Conservation (phyloP, 2,888 invertebrate species). For the Penaeus monodon region DNA sequence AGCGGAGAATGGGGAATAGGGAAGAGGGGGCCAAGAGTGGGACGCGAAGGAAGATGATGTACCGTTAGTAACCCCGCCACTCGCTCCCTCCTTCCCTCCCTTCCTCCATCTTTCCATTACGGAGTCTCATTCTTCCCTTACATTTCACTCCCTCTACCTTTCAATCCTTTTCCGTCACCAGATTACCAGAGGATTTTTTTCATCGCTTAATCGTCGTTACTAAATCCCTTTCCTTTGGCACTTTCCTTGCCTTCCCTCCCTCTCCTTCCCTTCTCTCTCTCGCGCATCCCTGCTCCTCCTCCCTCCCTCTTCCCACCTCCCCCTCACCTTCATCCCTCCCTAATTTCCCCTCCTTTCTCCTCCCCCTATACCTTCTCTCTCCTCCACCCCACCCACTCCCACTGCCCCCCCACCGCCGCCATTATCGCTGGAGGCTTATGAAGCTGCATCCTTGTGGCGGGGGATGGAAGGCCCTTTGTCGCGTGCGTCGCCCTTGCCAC, state of each 20-base stretch:
- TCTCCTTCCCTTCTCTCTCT: background rate
- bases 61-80: background rate
- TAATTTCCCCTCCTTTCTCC: background rate
- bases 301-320: background rate
- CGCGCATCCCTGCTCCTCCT: background rate
- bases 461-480: too few species aligned
- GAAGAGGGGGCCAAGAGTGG: too few species aligned
- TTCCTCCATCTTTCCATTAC: background rate
- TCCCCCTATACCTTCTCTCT: background rate
- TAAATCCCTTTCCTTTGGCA: too few species aligned
- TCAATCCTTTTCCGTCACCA: background rate
- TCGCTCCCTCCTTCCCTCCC: background rate
- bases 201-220: conserved; percentile 1
- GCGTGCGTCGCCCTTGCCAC: too few species aligned
- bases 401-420: background rate
- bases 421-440: background rate
- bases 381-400: background rate
- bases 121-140: background rate
- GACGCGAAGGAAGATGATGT: too few species aligned
- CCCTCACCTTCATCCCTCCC: too few species aligned
- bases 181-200: background rate
- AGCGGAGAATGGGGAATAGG: too few species aligned
- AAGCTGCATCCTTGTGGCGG: too few species aligned
- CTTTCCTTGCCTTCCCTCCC: background rate
- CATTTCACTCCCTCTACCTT: background rate